Evolutionary conservation across 1,140 invertebrate species (phyloP), one percentile per base, ranked within the genome.

Genomic region (Microplitis mediator): DNA sequence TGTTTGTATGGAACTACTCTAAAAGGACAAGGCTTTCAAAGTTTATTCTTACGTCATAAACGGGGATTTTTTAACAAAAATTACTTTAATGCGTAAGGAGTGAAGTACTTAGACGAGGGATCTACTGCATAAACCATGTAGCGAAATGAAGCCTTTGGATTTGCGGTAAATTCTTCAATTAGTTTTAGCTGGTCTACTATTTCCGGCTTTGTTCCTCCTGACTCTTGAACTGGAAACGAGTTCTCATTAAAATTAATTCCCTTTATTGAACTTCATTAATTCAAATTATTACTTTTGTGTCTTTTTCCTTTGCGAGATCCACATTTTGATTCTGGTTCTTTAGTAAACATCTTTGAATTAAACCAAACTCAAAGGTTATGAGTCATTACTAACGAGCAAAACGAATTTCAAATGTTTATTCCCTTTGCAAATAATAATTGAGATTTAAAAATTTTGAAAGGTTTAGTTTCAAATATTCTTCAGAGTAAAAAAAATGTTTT

Each of bases 101-200:
- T 91, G 67, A 92, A 94, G 78, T 89, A 89, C 76, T 92, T 90
- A 64, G 92, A 93, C 3, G 90, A 89, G 75, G 88, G 88, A 31
- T 90, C 89, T 4, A 92, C 90, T 58, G 91, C 90, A 78, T 93
- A 93, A 36, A 90, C 88, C 87, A 94, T 89, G 74, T 93, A 93
- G 4, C 91, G 87, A 78, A 92, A 93, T 5, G 88, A 88, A 66
- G 88, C 83, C 11, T 89, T 84, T 2, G 85, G 84, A 69, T 88
- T 82, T 1, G 76, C 80, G 63, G 82, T 83, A 23, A 91, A 82
- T 72, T 86, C 81, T 13, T 87, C 78, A 34, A 92, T 91, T 2
- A 91, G 84, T 73, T 90, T 85, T 4, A 85, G 84, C 74, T 91
- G 90, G 76, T 87, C 79, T 5, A 79, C 82, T 4, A 89, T 81